These are phyloP conservation scores for Ariopsis seemanni DNA, from an alignment of 2,113 vertebrate genomes.

Conservation along the genomic window DNA sequence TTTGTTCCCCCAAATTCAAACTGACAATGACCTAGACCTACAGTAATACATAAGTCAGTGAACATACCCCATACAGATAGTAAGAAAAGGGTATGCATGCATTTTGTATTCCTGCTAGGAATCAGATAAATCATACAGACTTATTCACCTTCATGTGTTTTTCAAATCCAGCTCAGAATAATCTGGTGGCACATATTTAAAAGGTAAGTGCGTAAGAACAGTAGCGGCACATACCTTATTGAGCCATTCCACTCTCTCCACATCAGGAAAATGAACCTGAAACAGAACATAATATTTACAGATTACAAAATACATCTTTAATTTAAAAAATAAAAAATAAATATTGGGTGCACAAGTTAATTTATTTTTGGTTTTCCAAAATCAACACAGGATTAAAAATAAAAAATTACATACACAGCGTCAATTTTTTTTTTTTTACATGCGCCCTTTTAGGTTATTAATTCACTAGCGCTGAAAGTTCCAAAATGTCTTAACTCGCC, in stretches of 20 bases:
- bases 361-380: too few species aligned
- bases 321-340: too few species aligned
- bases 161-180: neutral
- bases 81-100: neutral
- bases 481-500: too few species aligned
- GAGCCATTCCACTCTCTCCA: constrained; percentile 95
- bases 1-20: neutral
- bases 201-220: neutral
- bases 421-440: too few species aligned
- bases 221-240: constrained; percentile 83
- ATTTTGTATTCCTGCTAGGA: constrained; percentile 6
- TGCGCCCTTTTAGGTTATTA: too few species aligned
- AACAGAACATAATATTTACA: constrained; percentile 25
- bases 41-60: neutral
- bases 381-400: too few species aligned
- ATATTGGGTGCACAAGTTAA: too few species aligned
- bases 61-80: neutral
- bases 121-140: constrained; percentile 24
- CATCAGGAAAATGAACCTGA: constrained; percentile 95
- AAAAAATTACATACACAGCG: too few species aligned
- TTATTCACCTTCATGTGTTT: neutral
- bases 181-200: neutral
- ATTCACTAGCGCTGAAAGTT: too few species aligned
- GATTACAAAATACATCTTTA: too few species aligned
- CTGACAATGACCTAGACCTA: neutral